Percentiles rank a stretch among this genome's conserved stretches.
Conservation (phyloP, 2,888 invertebrate genomes). For the Amphipoea oculea region DNA sequence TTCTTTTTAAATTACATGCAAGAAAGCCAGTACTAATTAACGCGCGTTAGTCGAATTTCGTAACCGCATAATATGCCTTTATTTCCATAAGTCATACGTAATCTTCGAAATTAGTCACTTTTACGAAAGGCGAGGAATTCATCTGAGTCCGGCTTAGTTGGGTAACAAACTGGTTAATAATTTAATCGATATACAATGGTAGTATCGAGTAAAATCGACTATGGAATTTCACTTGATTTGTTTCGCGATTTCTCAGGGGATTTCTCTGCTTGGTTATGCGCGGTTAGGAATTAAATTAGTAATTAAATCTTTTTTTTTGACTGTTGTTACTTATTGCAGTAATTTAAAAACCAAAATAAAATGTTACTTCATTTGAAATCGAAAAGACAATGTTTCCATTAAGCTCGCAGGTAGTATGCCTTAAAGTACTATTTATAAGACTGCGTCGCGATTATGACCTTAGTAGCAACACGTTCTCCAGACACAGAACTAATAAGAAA, state of each 20-base stretch:
- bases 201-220: constrained; percentile 71
- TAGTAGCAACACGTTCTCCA: constrained; percentile 23
- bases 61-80: constrained; percentile 66
- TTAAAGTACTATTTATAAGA: constrained; percentile 11
- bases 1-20: constrained; percentile 52
- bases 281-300: constrained; percentile 23
- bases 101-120: constrained; percentile 69
- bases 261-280: constrained; percentile 70
- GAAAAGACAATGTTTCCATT: neutral
- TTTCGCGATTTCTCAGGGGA: constrained; percentile 75
- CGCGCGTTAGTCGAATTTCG: constrained; percentile 63
- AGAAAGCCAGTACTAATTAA: constrained; percentile 61
- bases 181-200: constrained; percentile 70
- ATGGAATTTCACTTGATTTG: constrained; percentile 79
- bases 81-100: constrained; percentile 73
- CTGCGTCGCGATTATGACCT: constrained; percentile 31
- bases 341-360: neutral
- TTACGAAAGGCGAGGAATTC: constrained; percentile 70
- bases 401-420: neutral
- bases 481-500: constrained; percentile 22
- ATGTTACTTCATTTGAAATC: neutral
- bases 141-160: constrained; percentile 73
- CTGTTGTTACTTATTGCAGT: neutral
- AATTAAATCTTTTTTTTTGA: neutral
- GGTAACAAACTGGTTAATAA: constrained; percentile 81